phyloP scores from a whole-genome alignment of 2,888 invertebrate genomes.

The Melinopterus prodromus region DNA sequence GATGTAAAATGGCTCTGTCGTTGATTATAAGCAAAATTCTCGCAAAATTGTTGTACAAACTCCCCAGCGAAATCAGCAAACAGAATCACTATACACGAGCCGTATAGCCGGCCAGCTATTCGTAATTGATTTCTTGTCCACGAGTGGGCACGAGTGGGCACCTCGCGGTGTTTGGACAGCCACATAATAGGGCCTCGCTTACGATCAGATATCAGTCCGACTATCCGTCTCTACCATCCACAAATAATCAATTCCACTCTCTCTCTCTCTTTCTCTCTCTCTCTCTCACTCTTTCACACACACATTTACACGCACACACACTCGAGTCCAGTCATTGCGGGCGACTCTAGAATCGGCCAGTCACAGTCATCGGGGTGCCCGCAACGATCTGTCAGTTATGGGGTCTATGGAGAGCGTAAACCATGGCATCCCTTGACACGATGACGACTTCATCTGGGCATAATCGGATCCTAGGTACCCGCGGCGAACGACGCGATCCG shows the following conservation, averaged over 20 bases:
- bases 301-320: not conserved
- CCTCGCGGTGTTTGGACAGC: constrained; percentile 55
- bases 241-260: not conserved
- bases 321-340: not conserved
- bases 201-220: constrained; percentile 20
- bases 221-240: constrained; percentile 16
- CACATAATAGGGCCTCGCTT: constrained; percentile 49
- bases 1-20: not conserved
- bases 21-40: not conserved
- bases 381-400: not conserved
- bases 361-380: not conserved
- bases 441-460: constrained; percentile 21
- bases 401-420: not conserved
- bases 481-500: not conserved
- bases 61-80: too few species aligned
- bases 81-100: too few species aligned
- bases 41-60: too few species aligned
- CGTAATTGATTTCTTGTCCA: constrained; percentile 52
- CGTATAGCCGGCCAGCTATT: too few species aligned
- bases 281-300: not conserved
- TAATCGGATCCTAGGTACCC: constrained; percentile 4
- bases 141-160: constrained; percentile 42
- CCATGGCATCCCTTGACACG: constrained; percentile 17
- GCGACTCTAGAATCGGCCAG: not conserved
- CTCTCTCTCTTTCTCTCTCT: not conserved